These are phyloP conservation scores for rat (Rattus norvegicus) DNA, from an alignment of 2,113 vertebrate genomes.

Conservation along the genomic window DNA sequence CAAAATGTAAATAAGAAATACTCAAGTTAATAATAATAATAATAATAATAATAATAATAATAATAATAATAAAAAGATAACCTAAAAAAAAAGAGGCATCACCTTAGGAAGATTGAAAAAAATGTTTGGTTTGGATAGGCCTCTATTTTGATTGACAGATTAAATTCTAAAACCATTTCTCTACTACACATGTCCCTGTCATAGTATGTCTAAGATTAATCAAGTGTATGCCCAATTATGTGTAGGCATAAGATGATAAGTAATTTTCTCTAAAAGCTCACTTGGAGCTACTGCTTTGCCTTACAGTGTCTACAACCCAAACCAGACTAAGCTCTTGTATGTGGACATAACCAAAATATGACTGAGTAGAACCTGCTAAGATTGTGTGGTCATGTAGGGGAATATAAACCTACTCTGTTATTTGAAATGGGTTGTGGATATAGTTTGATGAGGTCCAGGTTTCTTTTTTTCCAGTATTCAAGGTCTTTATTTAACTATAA, in stretches of 20 bases:
- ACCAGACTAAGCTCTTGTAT: neutral
- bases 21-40: too few species aligned
- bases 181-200: neutral
- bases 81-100: too few species aligned
- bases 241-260: neutral
- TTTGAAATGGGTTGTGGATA: neutral
- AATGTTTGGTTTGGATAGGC: neutral
- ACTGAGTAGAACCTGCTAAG: neutral
- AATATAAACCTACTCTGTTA: neutral
- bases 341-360: neutral
- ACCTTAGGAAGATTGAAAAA: neutral
- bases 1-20: too few species aligned
- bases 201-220: neutral
- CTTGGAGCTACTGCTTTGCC: neutral
- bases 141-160: neutral
- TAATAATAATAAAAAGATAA: too few species aligned
- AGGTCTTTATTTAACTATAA: conserved; percentile 94
- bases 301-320: neutral
- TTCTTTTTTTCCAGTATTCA: conserved; percentile 79
- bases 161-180: neutral
- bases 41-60: too few species aligned
- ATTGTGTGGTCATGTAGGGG: neutral
- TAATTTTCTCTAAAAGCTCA: neutral
- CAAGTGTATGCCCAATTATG: neutral
- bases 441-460: too few species aligned